Conservation (phyloP, 2,113 vertebrate species). For the Dipodomys ordii region DNA sequence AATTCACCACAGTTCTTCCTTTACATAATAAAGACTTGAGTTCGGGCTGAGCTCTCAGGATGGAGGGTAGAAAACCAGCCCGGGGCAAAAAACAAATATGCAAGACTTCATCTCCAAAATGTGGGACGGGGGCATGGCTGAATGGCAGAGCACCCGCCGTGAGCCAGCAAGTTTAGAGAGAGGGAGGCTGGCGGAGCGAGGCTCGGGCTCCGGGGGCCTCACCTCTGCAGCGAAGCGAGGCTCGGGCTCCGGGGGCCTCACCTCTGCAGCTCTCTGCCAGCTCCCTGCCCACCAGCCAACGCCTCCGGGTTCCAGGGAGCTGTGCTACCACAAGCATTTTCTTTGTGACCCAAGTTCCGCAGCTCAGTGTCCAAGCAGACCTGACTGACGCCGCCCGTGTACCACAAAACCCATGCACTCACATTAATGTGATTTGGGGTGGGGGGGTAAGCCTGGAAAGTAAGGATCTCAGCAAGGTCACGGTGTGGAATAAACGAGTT, state of each 20-base stretch:
- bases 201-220: accelerated
- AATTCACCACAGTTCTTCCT: too few relatives aligned
- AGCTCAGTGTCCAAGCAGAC: neutral
- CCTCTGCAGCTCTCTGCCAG: neutral
- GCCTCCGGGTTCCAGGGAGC: neutral
- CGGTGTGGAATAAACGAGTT: neutral
- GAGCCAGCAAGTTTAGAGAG: too few relatives aligned
- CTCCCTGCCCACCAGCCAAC: neutral
- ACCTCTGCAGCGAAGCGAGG: too few relatives aligned
- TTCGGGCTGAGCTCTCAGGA: too few relatives aligned
- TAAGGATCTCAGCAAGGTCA: neutral
- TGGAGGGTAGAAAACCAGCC: too few relatives aligned
- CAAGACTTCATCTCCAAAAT: too few relatives aligned
- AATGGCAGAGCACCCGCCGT: too few relatives aligned
- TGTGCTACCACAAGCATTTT: neutral
- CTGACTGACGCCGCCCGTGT: neutral
- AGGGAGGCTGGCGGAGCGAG: too few relatives aligned
- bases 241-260: neutral
- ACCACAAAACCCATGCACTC: neutral
- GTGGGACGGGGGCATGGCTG: too few relatives aligned
- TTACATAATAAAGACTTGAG: too few relatives aligned
- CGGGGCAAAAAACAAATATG: too few relatives aligned
- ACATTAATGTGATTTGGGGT: neutral
- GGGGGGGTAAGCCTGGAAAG: neutral
- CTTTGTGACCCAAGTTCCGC: neutral